These are phyloP conservation scores for Grallaria varia DNA, from an alignment of 2,113 vertebrate genomes.

Conservation along the genomic window DNA sequence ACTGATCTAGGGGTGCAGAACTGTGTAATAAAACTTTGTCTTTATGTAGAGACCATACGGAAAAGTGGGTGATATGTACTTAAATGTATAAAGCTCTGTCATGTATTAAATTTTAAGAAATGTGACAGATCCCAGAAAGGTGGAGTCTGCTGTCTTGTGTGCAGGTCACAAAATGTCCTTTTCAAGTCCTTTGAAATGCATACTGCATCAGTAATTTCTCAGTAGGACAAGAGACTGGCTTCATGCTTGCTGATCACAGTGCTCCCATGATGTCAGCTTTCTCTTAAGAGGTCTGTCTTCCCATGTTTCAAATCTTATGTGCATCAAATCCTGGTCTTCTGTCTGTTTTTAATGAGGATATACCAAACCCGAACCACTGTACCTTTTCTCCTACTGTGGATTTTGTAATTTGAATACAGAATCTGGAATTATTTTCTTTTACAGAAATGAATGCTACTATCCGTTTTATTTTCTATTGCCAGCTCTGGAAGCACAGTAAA, in stretches of 20 bases:
- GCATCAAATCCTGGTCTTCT: not conserved
- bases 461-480: not conserved
- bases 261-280: constrained; percentile 49
- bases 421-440: not conserved
- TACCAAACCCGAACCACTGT: not conserved
- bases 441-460: not conserved
- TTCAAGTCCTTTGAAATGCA: constrained; percentile 63
- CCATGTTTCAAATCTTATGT: not conserved
- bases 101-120: not conserved
- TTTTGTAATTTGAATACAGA: not conserved
- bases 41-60: not conserved
- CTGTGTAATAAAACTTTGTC: not conserved
- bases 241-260: constrained; percentile 74
- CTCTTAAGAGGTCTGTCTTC: not conserved
- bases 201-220: constrained; percentile 60
- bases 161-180: constrained; percentile 32
- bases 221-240: constrained; percentile 43
- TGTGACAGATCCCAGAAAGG: not conserved
- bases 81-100: not conserved
- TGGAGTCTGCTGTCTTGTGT: constrained; percentile 3
- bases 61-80: not conserved
- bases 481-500: not conserved
- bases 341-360: not conserved
- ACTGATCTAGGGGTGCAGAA: not conserved
- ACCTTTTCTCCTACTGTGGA: not conserved